These are phyloP conservation scores for Threskiornis aethiopicus DNA, from an alignment of 2,797 vertebrate genomes.

Conservation along the genomic window DNA sequence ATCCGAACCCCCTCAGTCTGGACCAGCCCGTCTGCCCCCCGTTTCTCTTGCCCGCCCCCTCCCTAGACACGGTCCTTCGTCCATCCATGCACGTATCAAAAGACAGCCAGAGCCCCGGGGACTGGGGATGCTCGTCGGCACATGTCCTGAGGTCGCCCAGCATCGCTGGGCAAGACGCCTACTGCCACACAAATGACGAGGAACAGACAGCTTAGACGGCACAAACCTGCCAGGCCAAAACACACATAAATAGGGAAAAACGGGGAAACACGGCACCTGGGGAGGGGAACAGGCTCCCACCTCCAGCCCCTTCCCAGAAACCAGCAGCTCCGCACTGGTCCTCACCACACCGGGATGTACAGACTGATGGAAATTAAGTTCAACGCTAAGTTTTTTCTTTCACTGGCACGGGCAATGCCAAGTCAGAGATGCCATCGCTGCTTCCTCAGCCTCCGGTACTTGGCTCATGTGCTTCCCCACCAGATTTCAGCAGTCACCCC, in stretches of 20 bases:
- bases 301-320: not conserved
- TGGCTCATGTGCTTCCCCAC: not conserved
- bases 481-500: not conserved
- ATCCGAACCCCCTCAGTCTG: not conserved
- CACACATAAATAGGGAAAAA: not conserved
- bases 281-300: not conserved
- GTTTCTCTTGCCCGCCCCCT: not conserved
- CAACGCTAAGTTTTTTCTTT: not conserved
- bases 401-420: not conserved
- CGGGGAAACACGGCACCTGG: fast-evolving
- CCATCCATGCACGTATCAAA: conserved; percentile 39
- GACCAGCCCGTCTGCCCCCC: not conserved
- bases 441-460: not conserved
- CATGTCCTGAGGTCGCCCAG: not conserved
- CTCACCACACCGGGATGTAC: not conserved
- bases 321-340: not conserved
- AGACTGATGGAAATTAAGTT: not conserved
- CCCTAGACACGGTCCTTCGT: not conserved
- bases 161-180: not conserved
- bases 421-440: not conserved
- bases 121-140: not conserved
- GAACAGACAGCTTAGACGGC: not conserved
- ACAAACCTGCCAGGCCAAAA: not conserved
- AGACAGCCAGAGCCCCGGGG: conserved; percentile 5
- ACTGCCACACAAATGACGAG: not conserved